Base-by-base conservation (phyloP, 92 coral and sea anemone species). In the Siderastrea siderea region DNA sequence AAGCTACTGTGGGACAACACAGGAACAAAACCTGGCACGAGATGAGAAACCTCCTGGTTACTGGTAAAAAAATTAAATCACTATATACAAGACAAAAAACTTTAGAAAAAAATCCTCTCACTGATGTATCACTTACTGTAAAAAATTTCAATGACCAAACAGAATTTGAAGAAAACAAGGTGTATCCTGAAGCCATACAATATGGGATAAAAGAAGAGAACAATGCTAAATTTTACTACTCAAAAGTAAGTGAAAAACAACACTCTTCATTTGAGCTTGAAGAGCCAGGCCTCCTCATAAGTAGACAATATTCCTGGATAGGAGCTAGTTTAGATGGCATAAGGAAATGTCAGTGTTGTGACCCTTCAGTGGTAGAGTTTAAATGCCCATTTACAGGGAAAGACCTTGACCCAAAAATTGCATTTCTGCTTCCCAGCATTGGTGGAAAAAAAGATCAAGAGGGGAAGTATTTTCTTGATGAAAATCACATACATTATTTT, bases 81-180 rank as follows among this genome's bases (percentile, higher is more conserved):
- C 86, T 92, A 43, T 92, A 84, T 54, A 86, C 93, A 43, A 89
- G 93, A 81, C 91, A 89, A 84, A 93, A 82, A 62, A 85, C 95
- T 3, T 71, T 91, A 67, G 92, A 90, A 81, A 75, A 79, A 89
- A 81, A 75, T n/a, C 89, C 86, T 58, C 64, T 83, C n/a, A n/a
- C n/a, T n/a, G n/a, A n/a, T n/a, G n/a, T n/a, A n/a, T n/a, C n/a
- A n/a, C n/a, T n/a, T n/a, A n/a, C n/a, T n/a, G n/a, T n/a, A n/a
- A n/a, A n/a, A n/a, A n/a, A n/a, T n/a, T n/a, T n/a, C n/a, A n/a
- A n/a, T n/a, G n/a, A n/a, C n/a, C n/a, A n/a, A n/a, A n/a, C n/a
- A n/a, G n/a, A n/a, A n/a, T n/a, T n/a, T n/a, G n/a, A n/a, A n/a
- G n/a, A n/a, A n/a, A n/a, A n/a, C n/a, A n/a, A n/a, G n/a, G n/a